Evolutionary conservation across 2,888 invertebrate genomes (phyloP).

Genomic region (Polyploca ridens): DNA sequence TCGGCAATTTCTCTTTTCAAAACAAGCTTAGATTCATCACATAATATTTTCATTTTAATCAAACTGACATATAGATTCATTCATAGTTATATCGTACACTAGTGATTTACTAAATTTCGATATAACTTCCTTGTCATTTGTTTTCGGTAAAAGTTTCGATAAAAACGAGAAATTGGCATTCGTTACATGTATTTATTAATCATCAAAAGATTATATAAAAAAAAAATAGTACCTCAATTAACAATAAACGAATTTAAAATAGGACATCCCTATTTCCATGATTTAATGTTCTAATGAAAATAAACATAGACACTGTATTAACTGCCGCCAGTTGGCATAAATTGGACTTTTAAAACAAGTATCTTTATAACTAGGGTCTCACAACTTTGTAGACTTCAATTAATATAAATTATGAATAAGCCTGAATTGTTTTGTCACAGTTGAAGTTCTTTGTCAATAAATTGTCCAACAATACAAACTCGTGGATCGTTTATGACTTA

Average conservation of each 20-base stretch:
- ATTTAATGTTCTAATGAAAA: slow-evolving; percentile 19
- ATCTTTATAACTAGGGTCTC: slow-evolving; percentile 39
- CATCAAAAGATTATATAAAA: too few relatives aligned
- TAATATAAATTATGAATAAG: slow-evolving; percentile 55
- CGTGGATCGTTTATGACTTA: slow-evolving; percentile 21
- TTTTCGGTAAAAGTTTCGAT: too few relatives aligned
- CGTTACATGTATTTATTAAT: too few relatives aligned
- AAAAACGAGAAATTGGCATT: too few relatives aligned
- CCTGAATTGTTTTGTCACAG: slow-evolving; percentile 26
- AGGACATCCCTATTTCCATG: slow-evolving; percentile 10
- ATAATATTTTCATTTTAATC: too few relatives aligned
- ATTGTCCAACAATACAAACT: slow-evolving; percentile 32
- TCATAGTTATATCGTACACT: too few relatives aligned
- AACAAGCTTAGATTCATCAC: too few relatives aligned
- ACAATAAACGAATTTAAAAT: neutral
- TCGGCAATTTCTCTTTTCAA: too few relatives aligned
- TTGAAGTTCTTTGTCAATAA: slow-evolving; percentile 39
- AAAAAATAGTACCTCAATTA: too few relatives aligned
- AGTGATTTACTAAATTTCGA: too few relatives aligned
- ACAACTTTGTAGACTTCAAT: slow-evolving; percentile 45
- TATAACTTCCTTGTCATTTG: too few relatives aligned
- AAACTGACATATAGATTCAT: too few relatives aligned
- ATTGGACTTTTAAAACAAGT: slow-evolving; percentile 54
- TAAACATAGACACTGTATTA: slow-evolving; percentile 32
- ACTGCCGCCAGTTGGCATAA: slow-evolving; percentile 45